Conservation (phyloP, 2,888 invertebrate genomes). For the Ashinkailepas kermadecensis region DNA sequence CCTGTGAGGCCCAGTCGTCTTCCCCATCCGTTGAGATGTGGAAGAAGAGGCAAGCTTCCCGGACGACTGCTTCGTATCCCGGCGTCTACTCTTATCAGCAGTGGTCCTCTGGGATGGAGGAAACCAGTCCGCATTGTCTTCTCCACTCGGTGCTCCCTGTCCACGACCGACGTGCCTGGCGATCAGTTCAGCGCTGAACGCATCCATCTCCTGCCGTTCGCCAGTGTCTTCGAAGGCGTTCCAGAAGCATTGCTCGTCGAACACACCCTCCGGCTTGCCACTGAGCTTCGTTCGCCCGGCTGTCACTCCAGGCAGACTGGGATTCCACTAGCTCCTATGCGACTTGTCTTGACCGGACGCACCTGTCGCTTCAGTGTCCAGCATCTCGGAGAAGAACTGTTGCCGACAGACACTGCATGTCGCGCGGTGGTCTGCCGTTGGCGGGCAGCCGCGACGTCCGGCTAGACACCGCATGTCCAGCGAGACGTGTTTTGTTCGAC, state of each 20-base stretch:
- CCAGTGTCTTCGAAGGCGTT: not conserved
- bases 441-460: not conserved
- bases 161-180: not conserved
- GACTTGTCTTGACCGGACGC: not conserved
- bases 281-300: not conserved
- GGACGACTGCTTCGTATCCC: not conserved
- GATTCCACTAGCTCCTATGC: not conserved
- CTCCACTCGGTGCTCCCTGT: not conserved
- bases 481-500: too few species aligned
- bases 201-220: not conserved
- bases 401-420: not conserved
- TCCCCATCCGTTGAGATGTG: not conserved
- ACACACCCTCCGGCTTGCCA: not conserved
- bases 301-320: too few species aligned
- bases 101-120: not conserved
- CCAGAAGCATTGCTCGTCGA: conserved; percentile 6
- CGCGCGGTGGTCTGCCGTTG: not conserved
- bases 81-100: not conserved
- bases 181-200: not conserved
- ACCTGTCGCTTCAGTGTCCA: not conserved
- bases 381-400: not conserved
- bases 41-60: not conserved
- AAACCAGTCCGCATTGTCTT: not conserved
- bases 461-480: too few species aligned
- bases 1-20: too few species aligned